phyloP scores from a whole-genome alignment of 1,140 invertebrate genomes.

The Micrasema longulum region DNA sequence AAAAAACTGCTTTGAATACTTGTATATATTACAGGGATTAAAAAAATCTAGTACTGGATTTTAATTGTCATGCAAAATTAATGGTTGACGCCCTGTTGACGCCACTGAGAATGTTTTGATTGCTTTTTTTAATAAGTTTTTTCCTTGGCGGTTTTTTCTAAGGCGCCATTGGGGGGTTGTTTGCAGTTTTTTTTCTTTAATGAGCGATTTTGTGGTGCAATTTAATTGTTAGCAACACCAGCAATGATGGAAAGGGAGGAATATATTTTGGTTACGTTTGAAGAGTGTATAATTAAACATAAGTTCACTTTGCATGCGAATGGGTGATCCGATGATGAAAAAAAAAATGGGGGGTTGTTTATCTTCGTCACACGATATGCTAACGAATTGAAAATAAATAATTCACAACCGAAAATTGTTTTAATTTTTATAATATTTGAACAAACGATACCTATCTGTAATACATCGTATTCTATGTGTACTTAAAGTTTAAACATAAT shows the following conservation, averaged over 20 bases:
- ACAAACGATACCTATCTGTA: no score
- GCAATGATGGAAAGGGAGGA: constrained; percentile 41
- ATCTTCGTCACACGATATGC: constrained; percentile 20
- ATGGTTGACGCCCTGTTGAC: constrained; percentile 47
- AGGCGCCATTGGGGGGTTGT: constrained; percentile 39
- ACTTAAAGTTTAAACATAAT: no score
- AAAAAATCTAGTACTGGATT: constrained; percentile 48
- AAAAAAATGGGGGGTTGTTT: constrained; percentile 24
- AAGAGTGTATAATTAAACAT: constrained; percentile 53
- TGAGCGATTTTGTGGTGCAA: constrained; percentile 53
- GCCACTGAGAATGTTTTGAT: constrained; percentile 53
- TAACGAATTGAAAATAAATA: neutral
- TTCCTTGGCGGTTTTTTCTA: constrained; percentile 36
- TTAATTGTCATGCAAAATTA: constrained; percentile 56
- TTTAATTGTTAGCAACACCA: constrained; percentile 44
- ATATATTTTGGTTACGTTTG: constrained; percentile 45
- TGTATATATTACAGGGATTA: constrained; percentile 43
- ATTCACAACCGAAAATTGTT: no score
- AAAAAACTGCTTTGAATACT: constrained; percentile 41
- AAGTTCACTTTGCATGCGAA: constrained; percentile 47
- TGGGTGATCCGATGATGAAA: constrained; percentile 22
- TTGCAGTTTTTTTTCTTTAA: constrained; percentile 52
- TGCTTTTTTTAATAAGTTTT: constrained; percentile 55
- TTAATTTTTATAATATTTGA: no score
- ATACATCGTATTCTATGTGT: no score